phyloP scores from a whole-genome alignment of 2,888 invertebrate species.

The Aspidapion aeneum region DNA sequence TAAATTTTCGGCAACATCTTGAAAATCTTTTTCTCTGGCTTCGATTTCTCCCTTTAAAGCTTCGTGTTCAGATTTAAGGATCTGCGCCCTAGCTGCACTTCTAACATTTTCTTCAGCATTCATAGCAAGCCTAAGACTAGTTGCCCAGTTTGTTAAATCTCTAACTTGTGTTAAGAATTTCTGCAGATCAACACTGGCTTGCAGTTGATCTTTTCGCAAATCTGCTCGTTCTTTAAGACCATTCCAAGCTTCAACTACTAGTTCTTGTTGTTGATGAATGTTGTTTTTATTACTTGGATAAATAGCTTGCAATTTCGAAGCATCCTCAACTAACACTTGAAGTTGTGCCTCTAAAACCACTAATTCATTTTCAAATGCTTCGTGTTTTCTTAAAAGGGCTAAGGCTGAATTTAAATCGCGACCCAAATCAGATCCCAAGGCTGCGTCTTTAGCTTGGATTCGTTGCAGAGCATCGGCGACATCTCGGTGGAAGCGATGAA shows the following conservation, averaged over 20 bases:
- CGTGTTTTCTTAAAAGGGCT: conserved; percentile 80
- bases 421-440: conserved; percentile 73
- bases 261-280: conserved; percentile 81
- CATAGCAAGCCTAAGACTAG: conserved; percentile 71
- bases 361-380: conserved; percentile 90
- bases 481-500: conserved; percentile 96
- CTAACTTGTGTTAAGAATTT: conserved; percentile 80
- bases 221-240: conserved; percentile 80
- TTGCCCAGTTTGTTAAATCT: conserved; percentile 87
- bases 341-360: conserved; percentile 89
- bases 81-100: conserved; percentile 78
- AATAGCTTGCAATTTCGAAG: conserved; percentile 76
- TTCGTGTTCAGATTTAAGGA: conserved; percentile 78
- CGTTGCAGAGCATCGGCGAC: conserved; percentile 86
- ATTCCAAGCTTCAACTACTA: conserved; percentile 85
- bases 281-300: conserved; percentile 92
- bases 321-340: conserved; percentile 89
- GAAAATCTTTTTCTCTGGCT: conserved; percentile 79
- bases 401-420: conserved; percentile 85
- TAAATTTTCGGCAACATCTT: conserved; percentile 69
- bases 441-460: conserved; percentile 86
- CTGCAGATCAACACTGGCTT: conserved; percentile 86
- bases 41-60: conserved; percentile 82
- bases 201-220: conserved; percentile 73
- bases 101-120: conserved; percentile 78